These are phyloP conservation scores for Chironomus tepperi DNA, from an alignment of 1,140 invertebrate genomes.

Conservation along the genomic window DNA sequence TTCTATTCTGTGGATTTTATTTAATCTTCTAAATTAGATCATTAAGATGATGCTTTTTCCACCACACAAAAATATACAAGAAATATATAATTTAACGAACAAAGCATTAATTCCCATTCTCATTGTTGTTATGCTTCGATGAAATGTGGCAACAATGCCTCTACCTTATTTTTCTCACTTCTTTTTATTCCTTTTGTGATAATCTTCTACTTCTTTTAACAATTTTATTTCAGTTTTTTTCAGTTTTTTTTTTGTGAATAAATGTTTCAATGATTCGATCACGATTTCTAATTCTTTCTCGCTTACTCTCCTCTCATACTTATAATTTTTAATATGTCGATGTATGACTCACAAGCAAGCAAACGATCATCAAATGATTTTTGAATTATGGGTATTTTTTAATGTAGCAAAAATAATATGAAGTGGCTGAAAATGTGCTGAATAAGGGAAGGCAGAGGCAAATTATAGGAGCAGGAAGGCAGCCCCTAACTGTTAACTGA, in stretches of 20 bases:
- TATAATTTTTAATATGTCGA: too few species aligned
- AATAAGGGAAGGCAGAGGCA: too few species aligned
- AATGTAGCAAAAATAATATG: too few species aligned
- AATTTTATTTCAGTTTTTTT: not conserved
- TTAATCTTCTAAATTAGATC: not conserved
- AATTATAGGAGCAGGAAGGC: too few species aligned
- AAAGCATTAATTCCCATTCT: not conserved
- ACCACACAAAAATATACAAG: not conserved
- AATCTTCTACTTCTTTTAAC: not conserved
- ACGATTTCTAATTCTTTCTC: not conserved
- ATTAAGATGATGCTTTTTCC: not conserved
- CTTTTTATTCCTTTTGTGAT: not conserved
- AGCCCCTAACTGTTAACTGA: too few species aligned
- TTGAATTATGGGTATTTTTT: too few species aligned
- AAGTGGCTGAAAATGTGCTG: too few species aligned
- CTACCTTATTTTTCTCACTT: slow-evolving; percentile 2
- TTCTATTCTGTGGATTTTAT: not conserved
- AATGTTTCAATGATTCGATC: slow-evolving; percentile 8
- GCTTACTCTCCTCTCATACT: too few species aligned
- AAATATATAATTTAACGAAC: not conserved
- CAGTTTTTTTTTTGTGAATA: not conserved
- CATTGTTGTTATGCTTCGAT: not conserved
- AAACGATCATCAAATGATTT: too few species aligned
- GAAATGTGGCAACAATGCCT: not conserved
- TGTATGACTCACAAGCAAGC: too few species aligned